phyloP scores from a whole-genome alignment of 2,888 invertebrate species.

The Nasonovia ribisnigri region DNA sequence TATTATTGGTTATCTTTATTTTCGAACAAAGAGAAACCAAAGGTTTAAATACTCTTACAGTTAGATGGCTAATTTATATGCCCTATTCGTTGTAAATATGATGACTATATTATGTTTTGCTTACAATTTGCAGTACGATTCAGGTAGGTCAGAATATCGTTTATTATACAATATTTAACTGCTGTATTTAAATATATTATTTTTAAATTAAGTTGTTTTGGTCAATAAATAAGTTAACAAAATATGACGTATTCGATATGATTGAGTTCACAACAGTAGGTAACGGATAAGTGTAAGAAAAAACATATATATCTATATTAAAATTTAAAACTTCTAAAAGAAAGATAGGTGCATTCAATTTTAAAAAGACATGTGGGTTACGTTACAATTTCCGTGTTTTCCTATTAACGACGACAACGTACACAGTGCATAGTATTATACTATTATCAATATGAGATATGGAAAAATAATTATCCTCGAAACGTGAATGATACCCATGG shows the following conservation, averaged over 20 bases:
- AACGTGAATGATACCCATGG: not conserved
- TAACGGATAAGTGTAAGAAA: not conserved
- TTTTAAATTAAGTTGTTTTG: not conserved
- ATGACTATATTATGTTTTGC: not conserved
- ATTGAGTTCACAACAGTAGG: not conserved
- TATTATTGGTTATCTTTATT: not conserved
- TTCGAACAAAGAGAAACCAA: not conserved
- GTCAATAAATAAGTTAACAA: not conserved
- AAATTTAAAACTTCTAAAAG: not conserved
- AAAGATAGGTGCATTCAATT: not conserved
- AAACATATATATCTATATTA: not conserved
- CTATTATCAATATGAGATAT: not conserved
- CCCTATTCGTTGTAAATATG: not conserved
- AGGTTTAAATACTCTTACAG: not conserved
- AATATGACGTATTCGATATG: not conserved
- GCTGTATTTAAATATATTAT: not conserved
- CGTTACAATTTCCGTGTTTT: not conserved
- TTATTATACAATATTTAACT: not conserved
- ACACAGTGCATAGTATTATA: not conserved
- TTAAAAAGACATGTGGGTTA: not conserved
- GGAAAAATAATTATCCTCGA: not conserved
- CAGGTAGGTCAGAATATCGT: not conserved
- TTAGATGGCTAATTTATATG: not conserved
- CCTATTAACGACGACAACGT: not conserved
- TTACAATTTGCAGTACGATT: not conserved